These are phyloP conservation scores for Metaphire vulgaris DNA, from an alignment of 1,140 invertebrate genomes.

Conservation along the genomic window DNA sequence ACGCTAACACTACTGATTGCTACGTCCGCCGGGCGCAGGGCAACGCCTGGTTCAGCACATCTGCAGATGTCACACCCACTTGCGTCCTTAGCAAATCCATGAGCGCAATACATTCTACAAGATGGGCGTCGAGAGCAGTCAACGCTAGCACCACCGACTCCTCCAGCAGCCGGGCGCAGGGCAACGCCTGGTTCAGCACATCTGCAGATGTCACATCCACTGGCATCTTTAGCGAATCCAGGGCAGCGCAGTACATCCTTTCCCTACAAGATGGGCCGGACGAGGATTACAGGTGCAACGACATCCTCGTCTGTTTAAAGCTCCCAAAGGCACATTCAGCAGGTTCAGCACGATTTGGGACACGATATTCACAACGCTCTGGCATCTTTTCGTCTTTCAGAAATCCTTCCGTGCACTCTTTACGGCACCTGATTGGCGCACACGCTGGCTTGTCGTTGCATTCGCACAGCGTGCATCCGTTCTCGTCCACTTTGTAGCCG, in stretches of 20 bases:
- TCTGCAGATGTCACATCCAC: conserved; percentile 20
- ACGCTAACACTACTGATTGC: too few species aligned
- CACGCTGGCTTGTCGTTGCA: conserved; percentile 15
- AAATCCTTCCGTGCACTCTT: too few species aligned
- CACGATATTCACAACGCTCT: too few species aligned
- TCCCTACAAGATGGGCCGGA: background rate
- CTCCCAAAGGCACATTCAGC: too few species aligned
- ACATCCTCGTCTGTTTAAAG: too few species aligned
- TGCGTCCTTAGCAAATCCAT: conserved; percentile 12
- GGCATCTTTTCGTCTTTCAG: too few species aligned
- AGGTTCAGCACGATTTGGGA: too few species aligned
- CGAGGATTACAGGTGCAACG: too few species aligned
- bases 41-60: conserved; percentile 6
- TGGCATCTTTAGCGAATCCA: conserved; percentile 12
- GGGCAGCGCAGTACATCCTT: conserved; percentile 1
- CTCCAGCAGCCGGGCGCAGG: background rate
- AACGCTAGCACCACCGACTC: too few species aligned
- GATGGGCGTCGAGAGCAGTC: background rate
- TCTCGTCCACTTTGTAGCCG: conserved; percentile 18
- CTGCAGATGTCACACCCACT: conserved; percentile 19
- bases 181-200: conserved; percentile 3
- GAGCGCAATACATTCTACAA: background rate
- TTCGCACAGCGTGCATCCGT: conserved; percentile 20
- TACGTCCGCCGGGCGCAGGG: background rate
- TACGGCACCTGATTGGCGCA: background rate